Evolutionary conservation across 2,888 invertebrate species (phyloP).

Genomic region (Cantharis nigra): DNA sequence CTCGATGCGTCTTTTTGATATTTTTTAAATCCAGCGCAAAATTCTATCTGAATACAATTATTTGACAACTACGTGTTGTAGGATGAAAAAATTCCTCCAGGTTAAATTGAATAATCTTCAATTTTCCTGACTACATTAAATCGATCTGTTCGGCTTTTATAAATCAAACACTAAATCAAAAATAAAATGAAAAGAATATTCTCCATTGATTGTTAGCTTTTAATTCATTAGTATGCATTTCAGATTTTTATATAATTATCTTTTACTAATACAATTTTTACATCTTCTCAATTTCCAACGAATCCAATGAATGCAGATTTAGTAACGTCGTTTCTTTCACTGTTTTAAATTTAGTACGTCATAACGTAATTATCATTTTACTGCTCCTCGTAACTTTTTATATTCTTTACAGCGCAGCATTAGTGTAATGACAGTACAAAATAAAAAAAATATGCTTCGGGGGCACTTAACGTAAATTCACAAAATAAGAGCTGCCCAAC

Average conservation of each 20-base stretch:
- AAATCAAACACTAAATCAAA: not conserved
- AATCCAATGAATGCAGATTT: not conserved
- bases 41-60: not conserved
- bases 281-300: not conserved
- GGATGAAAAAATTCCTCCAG: not conserved
- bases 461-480: not conserved
- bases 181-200: not conserved
- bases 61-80: not conserved
- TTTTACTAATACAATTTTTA: not conserved
- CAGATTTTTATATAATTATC: not conserved
- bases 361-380: not conserved
- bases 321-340: not conserved
- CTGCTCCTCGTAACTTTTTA: not conserved
- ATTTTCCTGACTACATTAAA: not conserved
- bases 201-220: not conserved
- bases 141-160: not conserved
- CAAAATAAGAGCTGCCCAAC: not conserved
- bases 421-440: not conserved
- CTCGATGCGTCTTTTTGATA: not conserved
- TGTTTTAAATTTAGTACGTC: not conserved
- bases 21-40: not conserved
- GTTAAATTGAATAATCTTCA: not conserved
- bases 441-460: not conserved
- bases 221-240: not conserved
- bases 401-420: not conserved